Evolutionary conservation across 2,797 vertebrate genomes (phyloP).

Genomic region (Chelon auratus): DNA sequence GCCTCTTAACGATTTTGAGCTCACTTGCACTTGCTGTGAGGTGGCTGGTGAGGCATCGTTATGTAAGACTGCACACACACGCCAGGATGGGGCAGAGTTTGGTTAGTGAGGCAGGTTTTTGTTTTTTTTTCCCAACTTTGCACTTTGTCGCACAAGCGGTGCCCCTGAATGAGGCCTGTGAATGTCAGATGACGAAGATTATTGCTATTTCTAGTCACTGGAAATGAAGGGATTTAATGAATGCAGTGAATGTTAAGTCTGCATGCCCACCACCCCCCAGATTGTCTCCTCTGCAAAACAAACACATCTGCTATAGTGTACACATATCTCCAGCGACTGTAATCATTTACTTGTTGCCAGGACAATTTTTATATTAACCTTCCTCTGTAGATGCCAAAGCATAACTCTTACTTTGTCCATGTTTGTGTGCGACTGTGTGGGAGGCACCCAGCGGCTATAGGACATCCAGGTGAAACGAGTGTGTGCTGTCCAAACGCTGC

Average conservation of each 20-base stretch:
- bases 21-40: slow-evolving; percentile 53
- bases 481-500: slow-evolving; percentile 73
- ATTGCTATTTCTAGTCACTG: slow-evolving; percentile 49
- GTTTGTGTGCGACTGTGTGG: slow-evolving; percentile 38
- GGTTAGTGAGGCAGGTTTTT: slow-evolving; percentile 59
- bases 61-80: slow-evolving; percentile 67
- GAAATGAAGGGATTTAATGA: slow-evolving; percentile 21
- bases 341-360: slow-evolving; percentile 13
- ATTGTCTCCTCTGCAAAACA: slow-evolving; percentile 5
- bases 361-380: slow-evolving; percentile 19
- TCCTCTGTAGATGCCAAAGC: slow-evolving; percentile 36
- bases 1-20: slow-evolving; percentile 62
- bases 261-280: neutral
- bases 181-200: slow-evolving; percentile 36
- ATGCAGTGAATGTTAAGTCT: neutral
- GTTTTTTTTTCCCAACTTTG: slow-evolving; percentile 18
- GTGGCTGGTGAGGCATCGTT: slow-evolving; percentile 67
- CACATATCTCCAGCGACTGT: neutral
- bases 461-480: slow-evolving; percentile 71
- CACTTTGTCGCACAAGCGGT: slow-evolving; percentile 51
- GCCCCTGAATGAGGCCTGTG: slow-evolving; percentile 47
- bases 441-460: slow-evolving; percentile 40
- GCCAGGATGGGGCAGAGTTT: slow-evolving; percentile 61
- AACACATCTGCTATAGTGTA: neutral
- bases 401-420: slow-evolving; percentile 19